Evolutionary conservation across 2,113 vertebrate species (phyloP), one percentile per base, ranked within the genome.

Genomic region (Isurus oxyrinchus): DNA sequence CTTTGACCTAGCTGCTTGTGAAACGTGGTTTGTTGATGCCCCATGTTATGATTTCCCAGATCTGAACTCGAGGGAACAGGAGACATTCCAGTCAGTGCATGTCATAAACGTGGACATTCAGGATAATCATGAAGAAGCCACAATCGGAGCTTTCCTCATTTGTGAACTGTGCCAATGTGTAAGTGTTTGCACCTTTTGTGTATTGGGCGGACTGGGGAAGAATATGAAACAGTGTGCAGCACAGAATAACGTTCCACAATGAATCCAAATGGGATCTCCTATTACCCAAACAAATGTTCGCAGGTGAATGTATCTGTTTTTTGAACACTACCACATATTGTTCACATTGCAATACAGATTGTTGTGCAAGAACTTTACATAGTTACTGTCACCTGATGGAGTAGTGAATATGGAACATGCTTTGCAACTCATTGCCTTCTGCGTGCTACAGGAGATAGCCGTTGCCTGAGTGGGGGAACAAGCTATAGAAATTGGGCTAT

Each of bases 61-160:
- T 97, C 97, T 98, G 96, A 99, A 98, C 96, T 99, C 99, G 35
- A 98, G 99, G 96, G 99, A 99, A 96, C 99, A 99, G 98, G 99
- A 99, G 98, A 99, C 98, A 0, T 98, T 99, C 90, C 99, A 99
- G 97, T 98, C 99, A 0, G 99, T 99, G 0, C 99, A 99, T 0
- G 99, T 99, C 96, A 99, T 99, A 97, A 99, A 99, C 0, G 99
- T 99, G 97, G 99, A 99, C 97, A 99, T 99, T 96, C 99, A 99
- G 98, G 99, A 99, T 96, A 99, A 99, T 98, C 99, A 99, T 0
- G 99, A 99, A 97, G 99, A 99, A 98, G 99, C 99, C 69, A 99
- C 99, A 0, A 97, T 99, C 96, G 99, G 99, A 0, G 99, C 99
- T 19, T 99, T 99, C 97, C 99, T 99, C 55, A 99, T 99, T 98